Conservation (phyloP, 1,140 invertebrate species). For the Drosophila sp. region DNA sequence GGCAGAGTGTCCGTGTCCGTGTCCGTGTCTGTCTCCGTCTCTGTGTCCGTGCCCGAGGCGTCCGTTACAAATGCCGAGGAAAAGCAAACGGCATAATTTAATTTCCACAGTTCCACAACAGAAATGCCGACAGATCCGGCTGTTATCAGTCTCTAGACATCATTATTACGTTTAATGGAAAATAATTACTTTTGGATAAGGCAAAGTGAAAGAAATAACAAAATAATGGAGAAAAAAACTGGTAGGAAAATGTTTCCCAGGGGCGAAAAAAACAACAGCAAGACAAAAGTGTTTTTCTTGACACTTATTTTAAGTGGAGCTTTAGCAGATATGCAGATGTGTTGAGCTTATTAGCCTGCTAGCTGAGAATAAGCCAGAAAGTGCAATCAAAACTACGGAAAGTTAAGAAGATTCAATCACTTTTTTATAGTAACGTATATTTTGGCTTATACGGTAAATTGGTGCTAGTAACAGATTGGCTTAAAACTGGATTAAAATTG, state of each 20-base stretch:
- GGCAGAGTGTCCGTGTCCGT: slow-evolving; percentile 52
- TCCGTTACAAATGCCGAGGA: slow-evolving; percentile 34
- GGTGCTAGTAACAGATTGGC: background rate
- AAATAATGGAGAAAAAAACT: slow-evolving; percentile 30
- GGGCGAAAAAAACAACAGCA: slow-evolving; percentile 8
- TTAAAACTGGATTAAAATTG: background rate
- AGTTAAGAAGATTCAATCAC: background rate
- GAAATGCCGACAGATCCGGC: slow-evolving; percentile 18
- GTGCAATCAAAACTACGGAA: slow-evolving; percentile 18
- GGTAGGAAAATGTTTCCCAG: slow-evolving; percentile 27
- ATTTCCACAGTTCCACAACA: slow-evolving; percentile 46
- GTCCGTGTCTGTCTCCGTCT: too few relatives aligned
- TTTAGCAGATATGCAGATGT: slow-evolving; percentile 18
- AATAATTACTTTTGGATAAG: slow-evolving; percentile 83
- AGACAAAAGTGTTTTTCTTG: slow-evolving; percentile 34
- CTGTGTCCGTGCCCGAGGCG: slow-evolving; percentile 54
- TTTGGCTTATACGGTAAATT: background rate
- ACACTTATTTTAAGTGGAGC: slow-evolving; percentile 30
- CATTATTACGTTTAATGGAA: slow-evolving; percentile 82
- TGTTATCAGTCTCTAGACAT: slow-evolving; percentile 69
- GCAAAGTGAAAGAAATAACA: slow-evolving; percentile 80
- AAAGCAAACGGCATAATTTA: slow-evolving; percentile 72
- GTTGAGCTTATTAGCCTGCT: slow-evolving; percentile 43
- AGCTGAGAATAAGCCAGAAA: slow-evolving; percentile 2
- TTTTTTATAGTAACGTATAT: background rate